Evolutionary conservation across 2,888 invertebrate genomes (phyloP).

Genomic region (Lasioglossum figueresi): DNA sequence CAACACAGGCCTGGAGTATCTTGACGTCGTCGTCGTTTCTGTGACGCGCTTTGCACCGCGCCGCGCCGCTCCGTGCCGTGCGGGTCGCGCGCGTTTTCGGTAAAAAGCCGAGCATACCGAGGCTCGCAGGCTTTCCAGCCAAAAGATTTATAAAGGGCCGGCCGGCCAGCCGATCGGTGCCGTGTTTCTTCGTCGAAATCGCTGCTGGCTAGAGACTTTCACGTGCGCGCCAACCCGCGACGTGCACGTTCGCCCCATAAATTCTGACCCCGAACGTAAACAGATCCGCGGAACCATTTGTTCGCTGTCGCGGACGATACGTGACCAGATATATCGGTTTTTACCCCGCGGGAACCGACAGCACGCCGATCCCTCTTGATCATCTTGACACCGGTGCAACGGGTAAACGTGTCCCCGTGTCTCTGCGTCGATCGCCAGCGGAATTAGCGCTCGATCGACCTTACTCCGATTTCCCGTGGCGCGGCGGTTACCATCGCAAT

Average conservation of each 20-base stretch:
- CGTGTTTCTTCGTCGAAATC: constrained; percentile 61
- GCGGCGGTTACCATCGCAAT: constrained; percentile 36
- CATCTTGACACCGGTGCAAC: constrained; percentile 54
- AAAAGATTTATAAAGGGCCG: constrained; percentile 63
- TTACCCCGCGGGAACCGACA: constrained; percentile 17
- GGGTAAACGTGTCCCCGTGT: constrained; percentile 31
- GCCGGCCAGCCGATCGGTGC: constrained; percentile 9
- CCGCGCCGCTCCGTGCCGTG: constrained; percentile 36
- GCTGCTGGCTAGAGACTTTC: constrained; percentile 46
- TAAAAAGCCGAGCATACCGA: constrained; percentile 58
- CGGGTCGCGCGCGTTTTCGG: constrained; percentile 54
- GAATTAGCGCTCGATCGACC: constrained; percentile 52
- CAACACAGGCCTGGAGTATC: constrained; percentile 45
- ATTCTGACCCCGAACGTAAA: constrained; percentile 56
- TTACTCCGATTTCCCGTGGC: constrained; percentile 44
- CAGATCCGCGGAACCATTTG: constrained; percentile 65
- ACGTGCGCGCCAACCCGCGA: constrained; percentile 38
- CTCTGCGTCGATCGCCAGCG: not conserved
- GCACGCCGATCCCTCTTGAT: constrained; percentile 48
- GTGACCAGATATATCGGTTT: constrained; percentile 57
- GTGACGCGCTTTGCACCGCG: constrained; percentile 11
- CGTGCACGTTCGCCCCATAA: constrained; percentile 63
- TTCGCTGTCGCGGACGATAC: constrained; percentile 54
- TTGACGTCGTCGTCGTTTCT: constrained; percentile 21
- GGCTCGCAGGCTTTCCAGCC: constrained; percentile 34